Evolutionary conservation across 2,888 invertebrate species (phyloP).

Genomic region (Nomada flava): DNA sequence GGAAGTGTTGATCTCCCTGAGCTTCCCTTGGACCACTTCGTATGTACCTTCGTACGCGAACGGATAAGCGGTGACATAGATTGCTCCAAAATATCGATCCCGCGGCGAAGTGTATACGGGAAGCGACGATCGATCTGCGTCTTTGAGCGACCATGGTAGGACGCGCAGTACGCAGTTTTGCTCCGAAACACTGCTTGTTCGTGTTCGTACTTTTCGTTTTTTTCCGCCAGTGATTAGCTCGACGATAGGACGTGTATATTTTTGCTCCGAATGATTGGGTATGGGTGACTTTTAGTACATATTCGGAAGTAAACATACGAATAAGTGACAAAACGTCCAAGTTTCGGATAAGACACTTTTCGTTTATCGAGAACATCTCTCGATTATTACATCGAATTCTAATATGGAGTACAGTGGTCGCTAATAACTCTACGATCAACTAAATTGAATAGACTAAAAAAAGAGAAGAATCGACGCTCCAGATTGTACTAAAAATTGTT

Average conservation of each 20-base stretch:
- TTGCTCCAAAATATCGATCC: constrained; percentile 32
- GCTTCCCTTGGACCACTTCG: neutral
- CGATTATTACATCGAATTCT: no score
- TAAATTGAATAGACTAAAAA: no score
- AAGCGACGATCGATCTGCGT: constrained; percentile 8
- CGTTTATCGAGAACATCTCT: no score
- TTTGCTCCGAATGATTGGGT: neutral
- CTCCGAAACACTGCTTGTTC: neutral
- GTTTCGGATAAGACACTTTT: no score
- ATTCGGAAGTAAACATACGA: neutral
- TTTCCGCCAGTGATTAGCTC: neutral
- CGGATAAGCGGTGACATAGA: constrained; percentile 1
- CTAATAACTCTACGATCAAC: no score
- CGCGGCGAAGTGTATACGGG: neutral
- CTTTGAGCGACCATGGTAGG: constrained; percentile 1
- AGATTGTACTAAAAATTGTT: neutral
- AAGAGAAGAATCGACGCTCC: no score
- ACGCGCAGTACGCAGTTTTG: neutral
- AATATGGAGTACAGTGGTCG: no score
- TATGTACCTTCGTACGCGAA: neutral
- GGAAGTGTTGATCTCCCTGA: no score
- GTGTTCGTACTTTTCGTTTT: neutral
- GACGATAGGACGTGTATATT: neutral
- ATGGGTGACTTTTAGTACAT: neutral
- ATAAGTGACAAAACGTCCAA: neutral